A percentile compares a stretch with the other conserved stretches of the same genome.
Conservation (phyloP, 92 coral and sea anemone genomes). For the Phenganax marumi region DNA sequence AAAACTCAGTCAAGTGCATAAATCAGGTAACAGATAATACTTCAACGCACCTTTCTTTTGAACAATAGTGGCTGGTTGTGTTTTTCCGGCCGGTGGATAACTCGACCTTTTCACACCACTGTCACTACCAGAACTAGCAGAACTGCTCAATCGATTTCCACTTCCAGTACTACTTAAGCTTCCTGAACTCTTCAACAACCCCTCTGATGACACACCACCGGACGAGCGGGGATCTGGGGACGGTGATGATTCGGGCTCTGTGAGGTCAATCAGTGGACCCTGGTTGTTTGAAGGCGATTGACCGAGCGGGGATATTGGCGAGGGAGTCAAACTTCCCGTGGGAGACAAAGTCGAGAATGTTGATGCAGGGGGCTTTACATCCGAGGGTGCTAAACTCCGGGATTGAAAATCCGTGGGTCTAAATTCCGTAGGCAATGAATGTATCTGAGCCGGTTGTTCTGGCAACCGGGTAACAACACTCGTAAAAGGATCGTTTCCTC, state of each 20-base stretch:
- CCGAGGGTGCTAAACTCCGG: neutral
- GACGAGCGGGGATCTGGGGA: neutral
- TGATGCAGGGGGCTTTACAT: neutral
- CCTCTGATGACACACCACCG: conserved; percentile 9
- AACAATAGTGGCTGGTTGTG: neutral
- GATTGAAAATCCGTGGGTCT: neutral
- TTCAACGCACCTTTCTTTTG: too few species aligned
- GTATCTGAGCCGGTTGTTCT: neutral
- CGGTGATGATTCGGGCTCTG: neutral
- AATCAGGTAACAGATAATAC: too few species aligned
- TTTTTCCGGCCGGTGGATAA: neutral
- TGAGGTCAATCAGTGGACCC: conserved; percentile 13
- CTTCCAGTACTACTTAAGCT: conserved; percentile 27
- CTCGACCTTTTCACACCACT: neutral
- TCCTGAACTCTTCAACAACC: neutral
- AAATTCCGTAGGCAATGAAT: neutral
- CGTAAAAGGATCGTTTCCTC: conserved; percentile 3
- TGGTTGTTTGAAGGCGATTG: neutral
- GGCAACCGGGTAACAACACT: conserved; percentile 6
- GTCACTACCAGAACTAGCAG: conserved; percentile 38
- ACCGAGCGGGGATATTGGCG: neutral
- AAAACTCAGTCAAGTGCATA: too few species aligned
- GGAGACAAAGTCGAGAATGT: neutral
- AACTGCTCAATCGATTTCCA: conserved; percentile 28
- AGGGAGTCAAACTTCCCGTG: neutral